Conservation (phyloP, 2,113 vertebrate species). For the Passer montanus region DNA sequence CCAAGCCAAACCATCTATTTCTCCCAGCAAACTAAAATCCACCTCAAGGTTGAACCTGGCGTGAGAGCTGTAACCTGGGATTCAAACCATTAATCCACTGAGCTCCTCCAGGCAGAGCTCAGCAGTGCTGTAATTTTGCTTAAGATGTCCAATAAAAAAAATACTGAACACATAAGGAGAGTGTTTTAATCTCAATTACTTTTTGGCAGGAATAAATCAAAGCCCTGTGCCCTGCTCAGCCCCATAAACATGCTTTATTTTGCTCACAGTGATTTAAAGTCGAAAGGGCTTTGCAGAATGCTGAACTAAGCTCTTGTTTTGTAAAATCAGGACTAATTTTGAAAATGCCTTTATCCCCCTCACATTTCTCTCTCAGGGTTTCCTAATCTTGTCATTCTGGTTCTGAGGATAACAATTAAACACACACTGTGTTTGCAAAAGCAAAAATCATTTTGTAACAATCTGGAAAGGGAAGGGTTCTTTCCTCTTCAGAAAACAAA, state of each 20-base stretch:
- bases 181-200: slow-evolving; percentile 47
- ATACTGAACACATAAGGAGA: slow-evolving; percentile 20
- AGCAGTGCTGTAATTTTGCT: slow-evolving; percentile 41
- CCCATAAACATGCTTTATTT: slow-evolving; percentile 50
- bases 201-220: slow-evolving; percentile 40
- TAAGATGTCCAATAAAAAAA: slow-evolving; percentile 35
- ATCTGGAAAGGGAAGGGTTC: neutral
- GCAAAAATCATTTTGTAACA: neutral
- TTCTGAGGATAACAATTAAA: neutral
- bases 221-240: slow-evolving; percentile 1
- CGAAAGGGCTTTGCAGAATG: slow-evolving; percentile 1
- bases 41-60: neutral
- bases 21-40: neutral
- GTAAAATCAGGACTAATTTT: slow-evolving; percentile 15
- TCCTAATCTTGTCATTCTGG: neutral
- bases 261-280: slow-evolving; percentile 23
- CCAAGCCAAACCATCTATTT: neutral
- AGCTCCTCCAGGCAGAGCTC: neutral
- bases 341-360: neutral
- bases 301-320: slow-evolving; percentile 27
- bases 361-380: neutral
- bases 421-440: neutral
- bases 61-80: neutral
- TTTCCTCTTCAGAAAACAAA: neutral
- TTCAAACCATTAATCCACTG: slow-evolving; percentile 5